phyloP scores from a whole-genome alignment of 2,797 vertebrate species.

The Brachyalestes nurse region DNA sequence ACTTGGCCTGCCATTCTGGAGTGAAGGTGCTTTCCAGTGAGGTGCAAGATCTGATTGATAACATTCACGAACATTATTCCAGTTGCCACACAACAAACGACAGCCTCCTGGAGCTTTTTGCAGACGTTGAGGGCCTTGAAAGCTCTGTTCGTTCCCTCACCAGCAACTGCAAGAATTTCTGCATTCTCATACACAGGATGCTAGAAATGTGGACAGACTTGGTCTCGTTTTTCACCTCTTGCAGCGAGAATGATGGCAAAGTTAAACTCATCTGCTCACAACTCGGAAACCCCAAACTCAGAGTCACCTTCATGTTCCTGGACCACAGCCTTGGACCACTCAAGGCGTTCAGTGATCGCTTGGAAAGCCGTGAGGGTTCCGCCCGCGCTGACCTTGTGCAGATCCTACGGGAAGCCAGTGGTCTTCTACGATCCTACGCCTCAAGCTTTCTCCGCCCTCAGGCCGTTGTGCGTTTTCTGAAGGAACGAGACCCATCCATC shows the following conservation, averaged over 20 bases:
- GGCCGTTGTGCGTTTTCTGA: conserved; percentile 67
- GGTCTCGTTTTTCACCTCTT: conserved; percentile 67
- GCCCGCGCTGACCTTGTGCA: conserved; percentile 60
- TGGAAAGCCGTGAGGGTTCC: conserved; percentile 57
- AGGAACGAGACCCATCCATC: conserved; percentile 63
- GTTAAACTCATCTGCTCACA: conserved; percentile 66
- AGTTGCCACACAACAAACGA: conserved; percentile 63
- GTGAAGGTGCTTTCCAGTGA: conserved; percentile 64
- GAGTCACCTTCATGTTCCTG: conserved; percentile 73
- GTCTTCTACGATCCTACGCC: conserved; percentile 70
- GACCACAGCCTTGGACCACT: conserved; percentile 73
- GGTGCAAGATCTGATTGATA: conserved; percentile 65
- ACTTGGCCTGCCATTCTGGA: conserved; percentile 69
- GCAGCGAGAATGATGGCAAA: conserved; percentile 58
- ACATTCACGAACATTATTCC: conserved; percentile 68
- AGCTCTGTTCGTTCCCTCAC: conserved; percentile 40
- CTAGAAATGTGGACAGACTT: conserved; percentile 74
- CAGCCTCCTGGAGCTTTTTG: conserved; percentile 70
- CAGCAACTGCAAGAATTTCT: conserved; percentile 68
- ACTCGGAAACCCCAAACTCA: conserved; percentile 73
- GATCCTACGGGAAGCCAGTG: conserved; percentile 71
- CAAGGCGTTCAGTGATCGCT: conserved; percentile 63
- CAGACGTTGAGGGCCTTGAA: conserved; percentile 49
- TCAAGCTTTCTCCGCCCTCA: conserved; percentile 71
- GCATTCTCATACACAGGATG: conserved; percentile 63